phyloP scores from a whole-genome alignment of 2,888 invertebrate genomes.

The Eulithis prunata region DNA sequence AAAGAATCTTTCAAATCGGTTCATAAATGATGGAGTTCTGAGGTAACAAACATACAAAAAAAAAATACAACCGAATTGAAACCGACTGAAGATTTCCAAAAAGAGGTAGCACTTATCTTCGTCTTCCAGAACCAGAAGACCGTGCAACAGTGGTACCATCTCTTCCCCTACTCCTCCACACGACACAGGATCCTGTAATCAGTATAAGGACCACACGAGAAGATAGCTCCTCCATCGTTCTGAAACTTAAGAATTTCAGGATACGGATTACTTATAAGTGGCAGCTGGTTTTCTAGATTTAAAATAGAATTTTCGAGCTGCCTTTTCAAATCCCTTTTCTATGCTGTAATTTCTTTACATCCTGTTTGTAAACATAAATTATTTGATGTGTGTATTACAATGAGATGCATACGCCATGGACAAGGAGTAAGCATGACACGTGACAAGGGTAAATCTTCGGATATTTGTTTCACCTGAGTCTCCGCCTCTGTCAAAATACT shows the following conservation, averaged over 20 bases:
- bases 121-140: background rate
- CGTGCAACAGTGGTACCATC: background rate
- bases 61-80: too few relatives aligned
- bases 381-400: background rate
- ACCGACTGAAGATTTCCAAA: background rate
- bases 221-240: background rate
- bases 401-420: slow-evolving; percentile 11
- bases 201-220: background rate
- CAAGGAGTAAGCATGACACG: slow-evolving; percentile 59
- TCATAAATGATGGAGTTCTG: too few relatives aligned
- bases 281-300: background rate
- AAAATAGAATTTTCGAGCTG: too few relatives aligned
- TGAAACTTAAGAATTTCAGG: slow-evolving; percentile 2
- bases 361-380: too few relatives aligned
- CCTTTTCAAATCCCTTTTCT: too few relatives aligned
- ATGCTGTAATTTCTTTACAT: too few relatives aligned
- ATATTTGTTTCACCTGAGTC: slow-evolving; percentile 61
- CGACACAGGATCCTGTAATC: background rate
- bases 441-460: slow-evolving; percentile 67
- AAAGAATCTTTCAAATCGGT: too few relatives aligned
- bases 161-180: background rate
- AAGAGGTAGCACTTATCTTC: background rate
- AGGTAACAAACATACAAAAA: too few relatives aligned
- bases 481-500: slow-evolving; percentile 24
- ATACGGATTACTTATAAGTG: slow-evolving; percentile 9